Evolutionary conservation across 30 jellyfish, hydroid and myxozoan genomes (phyloP).

Genomic region (Hydra vulgaris): DNA sequence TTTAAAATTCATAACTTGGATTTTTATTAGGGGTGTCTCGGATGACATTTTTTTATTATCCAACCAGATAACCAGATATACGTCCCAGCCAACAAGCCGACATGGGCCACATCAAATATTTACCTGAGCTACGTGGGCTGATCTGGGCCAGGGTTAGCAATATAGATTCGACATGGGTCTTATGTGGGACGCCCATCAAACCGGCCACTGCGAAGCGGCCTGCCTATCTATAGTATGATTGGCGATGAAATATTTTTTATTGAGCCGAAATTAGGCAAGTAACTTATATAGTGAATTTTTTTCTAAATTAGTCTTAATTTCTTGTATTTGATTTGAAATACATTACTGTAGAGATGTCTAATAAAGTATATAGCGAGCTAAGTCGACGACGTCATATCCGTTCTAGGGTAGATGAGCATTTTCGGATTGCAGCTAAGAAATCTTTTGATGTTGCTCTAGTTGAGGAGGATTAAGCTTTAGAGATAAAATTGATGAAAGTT

Average conservation of each 20-base stretch:
- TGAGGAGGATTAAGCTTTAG: no score
- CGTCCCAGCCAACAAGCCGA: neutral
- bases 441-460: no score
- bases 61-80: no score
- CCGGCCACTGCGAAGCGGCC: neutral
- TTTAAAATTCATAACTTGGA: no score
- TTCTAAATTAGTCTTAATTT: neutral
- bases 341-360: neutral
- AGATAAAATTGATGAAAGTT: no score
- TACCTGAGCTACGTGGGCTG: neutral
- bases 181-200: neutral
- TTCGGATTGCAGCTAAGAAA: neutral
- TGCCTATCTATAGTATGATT: neutral
- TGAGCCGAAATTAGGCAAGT: neutral
- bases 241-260: neutral
- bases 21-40: no score
- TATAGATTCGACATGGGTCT: neutral
- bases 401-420: neutral
- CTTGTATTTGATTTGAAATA: neutral
- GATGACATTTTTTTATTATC: no score
- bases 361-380: neutral
- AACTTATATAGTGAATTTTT: neutral
- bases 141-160: neutral
- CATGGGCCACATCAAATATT: neutral
- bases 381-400: neutral